These are phyloP conservation scores for Apamea crenata DNA, from an alignment of 2,888 invertebrate species.

Conservation along the genomic window DNA sequence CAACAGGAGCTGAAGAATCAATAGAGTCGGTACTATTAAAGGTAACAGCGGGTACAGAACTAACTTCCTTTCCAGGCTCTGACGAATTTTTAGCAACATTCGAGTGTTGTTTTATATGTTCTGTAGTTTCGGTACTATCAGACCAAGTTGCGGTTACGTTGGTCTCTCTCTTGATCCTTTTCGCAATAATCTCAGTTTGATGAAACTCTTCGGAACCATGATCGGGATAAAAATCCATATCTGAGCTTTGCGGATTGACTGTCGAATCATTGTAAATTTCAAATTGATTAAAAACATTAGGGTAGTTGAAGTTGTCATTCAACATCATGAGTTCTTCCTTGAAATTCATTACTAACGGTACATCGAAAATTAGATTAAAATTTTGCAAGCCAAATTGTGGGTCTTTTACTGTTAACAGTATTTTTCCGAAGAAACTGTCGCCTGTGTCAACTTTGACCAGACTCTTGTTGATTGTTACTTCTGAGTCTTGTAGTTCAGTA, in stretches of 20 bases:
- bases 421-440: conserved; percentile 36
- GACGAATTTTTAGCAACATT: background rate
- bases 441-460: background rate
- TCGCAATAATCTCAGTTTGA: background rate
- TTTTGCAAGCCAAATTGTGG: conserved; percentile 30
- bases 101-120: no score
- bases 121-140: background rate
- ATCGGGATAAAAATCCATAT: background rate
- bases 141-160: background rate
- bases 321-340: conserved; percentile 36
- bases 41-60: fast-evolving
- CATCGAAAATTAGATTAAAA: conserved; percentile 40
- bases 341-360: conserved; percentile 44
- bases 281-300: conserved; percentile 3
- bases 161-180: conserved; percentile 12
- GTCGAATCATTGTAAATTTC: background rate
- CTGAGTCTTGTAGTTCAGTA: background rate
- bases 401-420: conserved; percentile 43
- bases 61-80: no score
- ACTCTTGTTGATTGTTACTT: conserved; percentile 36
- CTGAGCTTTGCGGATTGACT: background rate
- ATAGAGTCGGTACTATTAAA: no score
- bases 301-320: conserved; percentile 13
- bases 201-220: background rate
- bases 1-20: no score